Evolutionary conservation across 92 coral and sea anemone genomes (phyloP), one percentile per base, ranked within the genome.

Genomic region (Palythoa grandis): DNA sequence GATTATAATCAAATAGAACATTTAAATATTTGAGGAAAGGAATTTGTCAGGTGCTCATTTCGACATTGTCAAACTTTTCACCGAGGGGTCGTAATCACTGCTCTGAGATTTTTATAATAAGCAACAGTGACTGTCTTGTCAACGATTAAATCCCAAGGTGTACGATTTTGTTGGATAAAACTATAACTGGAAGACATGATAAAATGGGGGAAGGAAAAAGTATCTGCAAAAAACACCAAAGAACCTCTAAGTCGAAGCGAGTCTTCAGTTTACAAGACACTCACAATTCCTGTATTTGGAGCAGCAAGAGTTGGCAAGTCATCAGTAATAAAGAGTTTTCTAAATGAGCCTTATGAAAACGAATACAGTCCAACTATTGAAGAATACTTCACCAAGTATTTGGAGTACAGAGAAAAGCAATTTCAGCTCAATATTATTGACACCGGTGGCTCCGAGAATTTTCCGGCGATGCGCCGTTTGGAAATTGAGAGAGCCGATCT

Each of bases 401-500:
- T 94, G 11, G 76, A 88, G 4, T 87, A 94, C 86, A 92, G 93
- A 65, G 98, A 92, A 56, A 92, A 74, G 61, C 93, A 92, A 13
- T 94, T 92, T 75, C 98, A 94, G 70, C 85, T 94, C 13, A 95
- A 94, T 69, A 92, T 94, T 38, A 94, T 94, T 40, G 98, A 94
- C 75, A 94, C 98, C 29, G 93, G 98, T 19, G 98, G 98, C 15
- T 79, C 98, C 9, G 98, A 94, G 77, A 94, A 90, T 69, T 94
- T 94, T 86, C 98, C 98, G 4, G 98, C 98, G 12, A 94, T 94
- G 95, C 82, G 98, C 54, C 85, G 89, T 47, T 91, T 94, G 13
- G 98, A 92, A 80, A 94, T 94, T 19, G 90, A 89, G 24, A 91
- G 91, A 74, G 94, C 98, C 12, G 95, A 94, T 71, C 93, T 95